Percentiles rank a stretch among this genome's conserved stretches.
phyloP scores from a whole-genome alignment of 2,113 vertebrate genomes.

The Craseonycteris thonglongyai region DNA sequence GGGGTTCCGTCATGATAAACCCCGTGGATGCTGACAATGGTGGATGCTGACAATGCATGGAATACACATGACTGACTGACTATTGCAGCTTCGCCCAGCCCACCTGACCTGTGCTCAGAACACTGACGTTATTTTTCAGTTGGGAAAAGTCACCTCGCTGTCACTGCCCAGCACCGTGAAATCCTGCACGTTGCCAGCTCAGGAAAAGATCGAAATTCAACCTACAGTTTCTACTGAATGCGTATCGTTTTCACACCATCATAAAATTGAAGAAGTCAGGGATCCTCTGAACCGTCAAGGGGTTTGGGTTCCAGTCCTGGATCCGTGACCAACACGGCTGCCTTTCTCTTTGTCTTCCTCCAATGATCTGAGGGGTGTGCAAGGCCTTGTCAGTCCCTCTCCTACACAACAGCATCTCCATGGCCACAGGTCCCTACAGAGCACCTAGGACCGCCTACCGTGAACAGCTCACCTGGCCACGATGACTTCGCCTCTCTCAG shows the following conservation, averaged over 20 bases:
- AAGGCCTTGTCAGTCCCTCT: not conserved
- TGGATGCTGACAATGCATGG: not conserved
- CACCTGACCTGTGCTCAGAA: not conserved
- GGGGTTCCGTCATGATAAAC: not conserved
- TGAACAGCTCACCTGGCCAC: not conserved
- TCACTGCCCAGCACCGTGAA: not conserved
- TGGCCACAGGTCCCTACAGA: not conserved
- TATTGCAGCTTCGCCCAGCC: too few relatives aligned
- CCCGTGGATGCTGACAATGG: too few relatives aligned
- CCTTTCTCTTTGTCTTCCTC: not conserved
- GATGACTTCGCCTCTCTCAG: not conserved
- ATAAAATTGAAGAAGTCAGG: not conserved
- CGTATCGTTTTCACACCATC: not conserved
- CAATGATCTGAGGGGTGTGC: not conserved
- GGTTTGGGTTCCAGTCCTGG: not conserved
- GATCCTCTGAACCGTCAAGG: not conserved
- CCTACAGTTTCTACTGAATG: not conserved
- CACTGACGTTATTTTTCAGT: too few relatives aligned
- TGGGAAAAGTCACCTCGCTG: not conserved
- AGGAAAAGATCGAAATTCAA: not conserved
- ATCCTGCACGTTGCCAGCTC: not conserved
- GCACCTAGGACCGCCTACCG: not conserved
- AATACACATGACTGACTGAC: too few relatives aligned
- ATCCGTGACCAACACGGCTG: accelerated
- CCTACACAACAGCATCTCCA: too few relatives aligned